These are phyloP conservation scores for Phyllotreta cruciferae DNA, from an alignment of 2,888 invertebrate genomes.

Conservation along the genomic window DNA sequence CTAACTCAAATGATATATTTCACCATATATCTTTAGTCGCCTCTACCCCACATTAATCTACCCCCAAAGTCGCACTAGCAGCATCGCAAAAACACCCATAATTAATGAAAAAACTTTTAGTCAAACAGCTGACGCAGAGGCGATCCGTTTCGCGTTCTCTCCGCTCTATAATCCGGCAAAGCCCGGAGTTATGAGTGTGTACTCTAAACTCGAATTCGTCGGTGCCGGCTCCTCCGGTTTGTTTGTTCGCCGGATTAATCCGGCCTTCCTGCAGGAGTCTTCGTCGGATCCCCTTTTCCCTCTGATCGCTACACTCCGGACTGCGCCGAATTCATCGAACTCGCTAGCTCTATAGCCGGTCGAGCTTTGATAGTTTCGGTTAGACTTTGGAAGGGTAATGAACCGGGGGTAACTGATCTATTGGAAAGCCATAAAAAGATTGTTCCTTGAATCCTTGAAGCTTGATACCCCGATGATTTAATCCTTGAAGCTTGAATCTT, in stretches of 20 bases:
- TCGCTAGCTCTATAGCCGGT: constrained; percentile 10
- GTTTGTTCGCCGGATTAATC: constrained; percentile 47
- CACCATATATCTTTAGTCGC: too few species aligned
- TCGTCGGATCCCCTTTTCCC: constrained; percentile 36
- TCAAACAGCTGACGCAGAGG: constrained; percentile 7
- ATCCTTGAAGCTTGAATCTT: too few species aligned
- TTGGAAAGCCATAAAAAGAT: too few species aligned
- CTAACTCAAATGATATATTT: background rate
- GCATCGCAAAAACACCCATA: background rate
- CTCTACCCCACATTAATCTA: background rate
- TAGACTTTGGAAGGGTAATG: constrained; percentile 1
- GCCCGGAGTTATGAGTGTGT: constrained; percentile 41
- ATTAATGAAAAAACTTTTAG: constrained; percentile 6
- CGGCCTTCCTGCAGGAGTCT: constrained; percentile 41
- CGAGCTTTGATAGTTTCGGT: constrained; percentile 5
- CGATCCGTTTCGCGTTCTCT: constrained; percentile 13
- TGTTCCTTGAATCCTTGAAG: too few species aligned
- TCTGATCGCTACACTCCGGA: too few species aligned
- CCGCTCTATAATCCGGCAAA: constrained; percentile 38
- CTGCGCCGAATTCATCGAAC: constrained; percentile 9
- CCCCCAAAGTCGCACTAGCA: background rate
- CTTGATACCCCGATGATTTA: too few species aligned
- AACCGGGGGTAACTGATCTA: background rate
- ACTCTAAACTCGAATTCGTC: constrained; percentile 46
- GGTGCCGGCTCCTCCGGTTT: constrained; percentile 38